Conservation (phyloP, 2,888 invertebrate species). For the Digitonthophagus gazella region DNA sequence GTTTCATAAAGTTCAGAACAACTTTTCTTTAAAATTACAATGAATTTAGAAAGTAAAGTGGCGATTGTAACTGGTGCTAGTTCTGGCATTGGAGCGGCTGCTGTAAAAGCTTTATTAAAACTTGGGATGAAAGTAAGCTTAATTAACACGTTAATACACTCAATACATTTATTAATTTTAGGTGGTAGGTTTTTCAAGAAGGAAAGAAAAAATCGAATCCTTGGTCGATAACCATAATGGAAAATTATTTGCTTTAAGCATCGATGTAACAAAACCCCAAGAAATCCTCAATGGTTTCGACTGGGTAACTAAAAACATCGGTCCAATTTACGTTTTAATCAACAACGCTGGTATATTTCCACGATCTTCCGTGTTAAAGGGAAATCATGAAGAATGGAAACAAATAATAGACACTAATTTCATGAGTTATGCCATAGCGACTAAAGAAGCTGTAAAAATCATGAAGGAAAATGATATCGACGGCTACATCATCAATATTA, state of each 20-base stretch:
- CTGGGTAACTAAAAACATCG: conserved; percentile 19
- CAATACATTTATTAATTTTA: too few relatives aligned
- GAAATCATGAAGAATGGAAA: conserved; percentile 1
- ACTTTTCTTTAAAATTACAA: too few relatives aligned
- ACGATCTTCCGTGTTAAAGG: conserved; percentile 20
- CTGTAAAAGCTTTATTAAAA: not conserved
- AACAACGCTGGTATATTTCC: conserved; percentile 17
- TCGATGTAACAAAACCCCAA: conserved; percentile 15
- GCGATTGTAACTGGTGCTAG: not conserved
- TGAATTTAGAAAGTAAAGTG: too few relatives aligned
- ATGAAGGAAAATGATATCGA: conserved; percentile 11
- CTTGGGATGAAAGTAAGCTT: not conserved
- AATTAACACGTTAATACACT: too few relatives aligned
- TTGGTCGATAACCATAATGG: conserved; percentile 6
- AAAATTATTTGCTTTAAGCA: conserved; percentile 11
- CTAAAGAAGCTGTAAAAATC: conserved; percentile 14
- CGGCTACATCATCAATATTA: conserved; percentile 20
- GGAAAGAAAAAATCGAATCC: conserved; percentile 23
- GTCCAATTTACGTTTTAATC: conserved; percentile 18
- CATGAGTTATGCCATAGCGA: not conserved
- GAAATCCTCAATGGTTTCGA: conserved; percentile 16
- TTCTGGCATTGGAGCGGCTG: not conserved
- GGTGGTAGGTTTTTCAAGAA: conserved; percentile 42
- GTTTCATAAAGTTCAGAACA: too few relatives aligned
- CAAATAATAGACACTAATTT: conserved; percentile 18